Evolutionary conservation across 2,113 vertebrate species (phyloP), one percentile per base, ranked within the genome.

Genomic region (Climacteris rufus): DNA sequence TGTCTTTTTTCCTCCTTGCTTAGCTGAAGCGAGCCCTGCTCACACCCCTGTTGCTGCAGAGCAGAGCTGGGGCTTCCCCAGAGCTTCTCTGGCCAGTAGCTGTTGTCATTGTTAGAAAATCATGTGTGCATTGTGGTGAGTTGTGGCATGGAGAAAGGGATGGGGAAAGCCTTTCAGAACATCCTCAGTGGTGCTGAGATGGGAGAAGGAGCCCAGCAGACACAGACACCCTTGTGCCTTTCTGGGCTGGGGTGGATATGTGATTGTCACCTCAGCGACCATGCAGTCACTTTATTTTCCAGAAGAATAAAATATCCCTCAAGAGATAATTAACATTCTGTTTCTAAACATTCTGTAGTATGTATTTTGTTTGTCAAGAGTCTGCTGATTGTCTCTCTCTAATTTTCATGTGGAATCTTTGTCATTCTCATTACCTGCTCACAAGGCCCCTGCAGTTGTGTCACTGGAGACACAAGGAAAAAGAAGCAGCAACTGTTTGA

Each of bases 101-200:
- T 35, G 14, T 27, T 84, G 54, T 28, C 45, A 17, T 1, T 49
- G 22, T 1, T 18, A 35, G 37, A 50, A 92, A 37, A 83, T 60
- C 24, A 35, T 0, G 0, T 16, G 17, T 45, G 33, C 4, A 0
- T 64, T 79, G 54, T 37, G 25, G 11, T 68, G 39, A 80, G 11
- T 39, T 31, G 30, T 40, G 50, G 17, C 4, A 4, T 44, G 45
- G 66, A 65, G 83, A 18, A 64, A n/a, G 42, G 53, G 27, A 7
- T 40, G 61, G 70, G 49, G 49, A 64, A 44, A 61, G 4, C 25
- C 11, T 76, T 83, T 60, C 25, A 35, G 52, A 64, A 11, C 17
- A 28, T 57, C 6, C 20, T 65, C 21, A 18, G 35, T 33, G 64
- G 7, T 37, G 4, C 21, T 45, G 72, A 35, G 30, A 12, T 56